Conservation (phyloP, 2,888 invertebrate species). For the Lasioglossum morio region DNA sequence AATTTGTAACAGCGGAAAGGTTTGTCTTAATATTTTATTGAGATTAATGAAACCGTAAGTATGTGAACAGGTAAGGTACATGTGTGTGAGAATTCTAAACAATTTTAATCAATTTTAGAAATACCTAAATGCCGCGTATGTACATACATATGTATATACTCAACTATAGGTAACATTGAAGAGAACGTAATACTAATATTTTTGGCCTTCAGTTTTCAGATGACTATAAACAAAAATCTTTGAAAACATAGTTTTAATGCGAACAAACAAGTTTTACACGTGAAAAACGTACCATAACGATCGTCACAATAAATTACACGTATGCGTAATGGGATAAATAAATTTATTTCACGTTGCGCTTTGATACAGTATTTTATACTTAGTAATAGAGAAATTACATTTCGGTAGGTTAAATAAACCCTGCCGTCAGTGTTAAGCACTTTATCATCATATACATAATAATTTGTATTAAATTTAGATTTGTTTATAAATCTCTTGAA, state of each 20-base stretch:
- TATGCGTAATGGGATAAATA: conserved; percentile 21
- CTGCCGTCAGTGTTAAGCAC: conserved; percentile 19
- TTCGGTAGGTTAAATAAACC: conserved; percentile 6
- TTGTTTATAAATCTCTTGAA: conserved; percentile 26
- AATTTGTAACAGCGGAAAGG: conserved; percentile 64
- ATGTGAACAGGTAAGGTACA: conserved; percentile 79
- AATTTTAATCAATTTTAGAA: not conserved
- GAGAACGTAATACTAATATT: conserved; percentile 64
- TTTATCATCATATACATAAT: conserved; percentile 4
- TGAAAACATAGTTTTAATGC: conserved; percentile 26
- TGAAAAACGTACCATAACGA: conserved; percentile 13
- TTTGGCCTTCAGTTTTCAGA: conserved; percentile 76
- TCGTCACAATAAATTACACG: conserved; percentile 35
- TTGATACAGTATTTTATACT: conserved; percentile 23
- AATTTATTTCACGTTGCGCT: conserved; percentile 42
- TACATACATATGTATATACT: conserved; percentile 7
- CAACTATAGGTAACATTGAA: conserved; percentile 45
- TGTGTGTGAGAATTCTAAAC: conserved; percentile 23
- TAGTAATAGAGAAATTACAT: conserved; percentile 38
- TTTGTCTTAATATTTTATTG: conserved; percentile 66
- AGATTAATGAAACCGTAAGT: conserved; percentile 75
- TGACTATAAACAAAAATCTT: conserved; percentile 49
- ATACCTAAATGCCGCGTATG: not conserved
- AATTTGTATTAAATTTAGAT: conserved; percentile 26
- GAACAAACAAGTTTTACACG: conserved; percentile 7